Conservation (phyloP, 1,140 invertebrate genomes). For the Drosophila biarmipes region DNA sequence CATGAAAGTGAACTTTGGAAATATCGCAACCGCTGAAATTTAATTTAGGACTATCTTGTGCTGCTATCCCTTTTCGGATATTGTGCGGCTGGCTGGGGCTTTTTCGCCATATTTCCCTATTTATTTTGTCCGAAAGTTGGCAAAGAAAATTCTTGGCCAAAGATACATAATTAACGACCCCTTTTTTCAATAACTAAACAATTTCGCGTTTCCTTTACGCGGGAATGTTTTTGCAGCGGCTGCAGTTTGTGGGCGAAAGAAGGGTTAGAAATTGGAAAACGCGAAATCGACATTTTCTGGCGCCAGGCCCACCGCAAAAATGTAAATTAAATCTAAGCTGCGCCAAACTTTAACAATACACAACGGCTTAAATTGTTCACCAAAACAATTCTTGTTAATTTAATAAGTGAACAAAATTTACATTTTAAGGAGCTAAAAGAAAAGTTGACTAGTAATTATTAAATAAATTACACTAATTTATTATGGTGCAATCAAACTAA, state of each 20-base stretch:
- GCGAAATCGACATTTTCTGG: slow-evolving; percentile 15
- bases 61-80: slow-evolving; percentile 16
- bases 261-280: neutral
- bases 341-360: slow-evolving; percentile 10
- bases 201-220: slow-evolving; percentile 35
- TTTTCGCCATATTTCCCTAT: slow-evolving; percentile 26
- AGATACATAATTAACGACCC: slow-evolving; percentile 52
- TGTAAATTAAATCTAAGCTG: slow-evolving; percentile 66
- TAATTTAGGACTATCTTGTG: slow-evolving; percentile 16
- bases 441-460: no score
- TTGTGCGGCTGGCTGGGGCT: slow-evolving; percentile 15
- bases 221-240: slow-evolving; percentile 42
- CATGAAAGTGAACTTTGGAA: slow-evolving; percentile 11
- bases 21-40: slow-evolving; percentile 21
- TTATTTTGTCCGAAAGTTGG: slow-evolving; percentile 24
- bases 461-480: no score
- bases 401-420: no score
- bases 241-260: neutral
- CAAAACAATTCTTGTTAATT: no score
- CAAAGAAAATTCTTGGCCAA: slow-evolving; percentile 35
- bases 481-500: no score
- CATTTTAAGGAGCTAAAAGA: no score
- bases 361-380: neutral
- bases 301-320: slow-evolving; percentile 52
- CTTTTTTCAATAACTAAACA: slow-evolving; percentile 48